Base-by-base conservation (phyloP, 2,888 invertebrate species). In the Hylaea fasciaria region DNA sequence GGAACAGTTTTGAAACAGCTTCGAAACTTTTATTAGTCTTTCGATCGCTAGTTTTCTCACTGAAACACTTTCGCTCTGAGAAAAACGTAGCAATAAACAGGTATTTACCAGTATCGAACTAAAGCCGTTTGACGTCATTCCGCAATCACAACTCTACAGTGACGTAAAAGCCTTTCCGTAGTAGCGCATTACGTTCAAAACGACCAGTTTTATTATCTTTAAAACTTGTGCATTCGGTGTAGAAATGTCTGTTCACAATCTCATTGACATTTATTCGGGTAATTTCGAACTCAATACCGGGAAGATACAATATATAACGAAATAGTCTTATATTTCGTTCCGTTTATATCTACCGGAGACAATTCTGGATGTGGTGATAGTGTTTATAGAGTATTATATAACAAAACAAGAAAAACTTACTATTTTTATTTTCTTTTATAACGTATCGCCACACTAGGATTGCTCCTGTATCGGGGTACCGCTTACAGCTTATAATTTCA, bases 191-290 rank as follows among this genome's bases (percentile, higher is more conserved):
- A 56, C 55, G 49, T 3, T 46, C 32, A 39, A 62, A 45, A 52
- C 56, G 40, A 49, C 35, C 48, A 49, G 32, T 39, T 56, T 56
- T 61, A 62, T 60, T 60, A 44, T 40, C 48, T 56, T 40, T 62
- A 44, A 51, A 60, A 46, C 41, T 22, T 28, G 28, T 52, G 52
- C 48, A 58, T 59, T 53, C 28, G 32, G 54, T 54, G 49, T 35
- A 50, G 54, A 41, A 50, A 55, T 41, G 58, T 62, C 41, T 49
- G 53, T 55, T 51, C 48, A 48, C 43, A 53, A 53, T 47, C 49
- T 45, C 29, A 35, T 46, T 41, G 40, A 50, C 53, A 50, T 61
- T 58, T 52, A 53, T 57, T 49, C 7, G 14, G 14, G 16, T 32
- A 1, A 37, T 47, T 47, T 46, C 14, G 17, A 43, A 43, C 43